Base-by-base conservation (phyloP, 2,797 vertebrate species). In the Ptychadena robeensis region DNA sequence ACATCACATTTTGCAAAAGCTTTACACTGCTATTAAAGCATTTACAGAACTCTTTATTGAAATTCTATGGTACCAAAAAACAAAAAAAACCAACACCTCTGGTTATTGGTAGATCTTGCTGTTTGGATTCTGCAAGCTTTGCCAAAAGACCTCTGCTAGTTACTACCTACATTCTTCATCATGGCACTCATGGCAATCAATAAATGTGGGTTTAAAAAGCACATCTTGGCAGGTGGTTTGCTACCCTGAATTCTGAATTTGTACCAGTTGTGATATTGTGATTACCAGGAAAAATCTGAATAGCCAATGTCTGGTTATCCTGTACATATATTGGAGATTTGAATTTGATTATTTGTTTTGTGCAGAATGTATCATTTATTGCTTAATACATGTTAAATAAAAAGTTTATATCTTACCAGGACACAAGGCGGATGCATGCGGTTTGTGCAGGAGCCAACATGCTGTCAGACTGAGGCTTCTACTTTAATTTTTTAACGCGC, bases 381-480 rank as follows among this genome's bases (percentile, higher is more conserved):
- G 5, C 38, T 40, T 40, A 18, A n/a, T 53, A 53, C 18, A 44
- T 15, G 18, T 12, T 18, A 44, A 14, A 61, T 3, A 12, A 9
- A 61, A 2, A 25, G n/a, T 61, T 61, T 4, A 61, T 61, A 27
- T 61, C 96, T 93, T 90, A 98, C 97, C 95, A 90, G 92, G 88
- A 94, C 92, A 85, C 85, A 91, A 96, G 94, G 94, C 91, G 91
- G 81, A 87, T 88, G 67, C 65, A 70, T 30, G 69, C 86, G 89
- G 89, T 87, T 93, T 90, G 89, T 85, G 89, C 92, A 92, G 92
- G 93, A 94, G 95, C 95, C 95, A 93, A 86, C 94, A 95, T 96
- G 88, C 90, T 93, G 92, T 89, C 92, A 87, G 65, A 87, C 89
- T 91, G 87, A 88, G 73, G 44, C n/a, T 28, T 38, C 79, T 76